Evolutionary conservation across 2,113 vertebrate genomes (phyloP).

Genomic region (Prunella himalayana): DNA sequence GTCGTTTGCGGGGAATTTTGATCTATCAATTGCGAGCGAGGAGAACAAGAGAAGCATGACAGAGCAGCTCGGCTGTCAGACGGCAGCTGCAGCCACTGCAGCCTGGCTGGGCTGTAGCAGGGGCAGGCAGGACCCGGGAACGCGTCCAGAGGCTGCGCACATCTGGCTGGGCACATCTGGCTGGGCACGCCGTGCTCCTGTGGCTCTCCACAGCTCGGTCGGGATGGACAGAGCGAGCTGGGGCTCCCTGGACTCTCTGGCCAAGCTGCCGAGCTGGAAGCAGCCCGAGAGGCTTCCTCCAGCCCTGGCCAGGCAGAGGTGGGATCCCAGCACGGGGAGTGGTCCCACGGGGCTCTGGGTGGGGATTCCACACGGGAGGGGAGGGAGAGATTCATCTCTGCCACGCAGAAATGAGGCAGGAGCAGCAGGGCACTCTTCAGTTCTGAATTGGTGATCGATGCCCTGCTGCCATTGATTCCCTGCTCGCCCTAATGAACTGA

Average conservation of each 20-base stretch:
- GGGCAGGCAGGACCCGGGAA: rapidly evolving
- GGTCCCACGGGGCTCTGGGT: rapidly evolving
- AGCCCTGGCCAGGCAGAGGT: rapidly evolving
- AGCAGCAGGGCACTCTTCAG: not conserved
- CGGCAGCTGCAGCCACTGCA: not conserved
- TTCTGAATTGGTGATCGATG: not conserved
- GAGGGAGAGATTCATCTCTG: not conserved
- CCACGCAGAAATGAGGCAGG: not conserved
- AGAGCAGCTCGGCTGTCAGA: conserved; percentile 7
- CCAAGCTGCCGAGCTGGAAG: not conserved
- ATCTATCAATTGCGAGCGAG: conserved; percentile 26
- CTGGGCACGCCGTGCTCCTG: rapidly evolving
- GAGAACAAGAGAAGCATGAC: conserved; percentile 49
- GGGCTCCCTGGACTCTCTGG: not conserved
- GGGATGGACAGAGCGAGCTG: not conserved
- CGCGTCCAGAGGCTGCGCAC: not conserved
- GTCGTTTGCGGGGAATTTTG: conserved; percentile 56
- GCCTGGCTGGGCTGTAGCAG: rapidly evolving
- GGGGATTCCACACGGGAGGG: not conserved
- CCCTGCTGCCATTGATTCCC: not conserved
- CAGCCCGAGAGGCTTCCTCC: not conserved
- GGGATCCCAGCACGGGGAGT: rapidly evolving
- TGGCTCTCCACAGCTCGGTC: not conserved
- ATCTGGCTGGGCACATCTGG: not conserved
- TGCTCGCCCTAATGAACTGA: not conserved